A percentile compares a stretch with the other conserved stretches of the same genome.
Conservation (phyloP, 1,140 invertebrate species). For the Acromyrmex echinatior region DNA sequence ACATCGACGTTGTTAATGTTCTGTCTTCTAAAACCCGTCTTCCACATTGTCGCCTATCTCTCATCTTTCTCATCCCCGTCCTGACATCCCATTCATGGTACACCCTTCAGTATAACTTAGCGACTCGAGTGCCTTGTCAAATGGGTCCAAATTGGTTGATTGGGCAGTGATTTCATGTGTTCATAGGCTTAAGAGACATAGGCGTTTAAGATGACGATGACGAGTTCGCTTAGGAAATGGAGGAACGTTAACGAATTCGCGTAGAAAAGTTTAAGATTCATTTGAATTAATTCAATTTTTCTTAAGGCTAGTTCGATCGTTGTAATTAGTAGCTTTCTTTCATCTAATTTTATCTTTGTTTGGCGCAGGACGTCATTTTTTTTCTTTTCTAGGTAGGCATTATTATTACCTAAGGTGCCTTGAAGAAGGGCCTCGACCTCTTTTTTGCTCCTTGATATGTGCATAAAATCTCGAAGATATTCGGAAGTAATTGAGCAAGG, state of each 20-base stretch:
- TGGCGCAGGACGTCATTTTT: slow-evolving; percentile 85
- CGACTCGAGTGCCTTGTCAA: slow-evolving; percentile 84
- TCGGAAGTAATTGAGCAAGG: neutral
- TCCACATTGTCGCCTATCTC: slow-evolving; percentile 44
- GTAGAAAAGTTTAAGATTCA: slow-evolving; percentile 64
- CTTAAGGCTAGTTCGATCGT: slow-evolving; percentile 75
- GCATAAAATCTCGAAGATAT: slow-evolving; percentile 16
- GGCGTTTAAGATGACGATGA: slow-evolving; percentile 78
- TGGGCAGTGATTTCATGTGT: slow-evolving; percentile 87
- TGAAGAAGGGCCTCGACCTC: slow-evolving; percentile 75
- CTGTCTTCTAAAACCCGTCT: slow-evolving; percentile 60
- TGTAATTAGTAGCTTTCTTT: slow-evolving; percentile 80
- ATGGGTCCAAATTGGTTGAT: slow-evolving; percentile 86
- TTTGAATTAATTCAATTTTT: slow-evolving; percentile 74
- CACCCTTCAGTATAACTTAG: slow-evolving; percentile 66
- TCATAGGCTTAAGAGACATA: slow-evolving; percentile 85
- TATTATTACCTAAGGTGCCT: slow-evolving; percentile 76
- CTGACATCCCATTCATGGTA: neutral
- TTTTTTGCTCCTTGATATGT: slow-evolving; percentile 59
- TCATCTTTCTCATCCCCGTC: neutral
- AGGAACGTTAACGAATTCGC: slow-evolving; percentile 65
- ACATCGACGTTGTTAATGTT: slow-evolving; percentile 64
- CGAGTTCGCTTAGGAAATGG: slow-evolving; percentile 75
- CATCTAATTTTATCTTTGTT: slow-evolving; percentile 77
- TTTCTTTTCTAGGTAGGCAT: slow-evolving; percentile 74